A percentile compares a stretch with the other conserved stretches of the same genome.
These are phyloP conservation scores for Timema podura DNA, from an alignment of 2,888 invertebrate genomes.

Conservation along the genomic window DNA sequence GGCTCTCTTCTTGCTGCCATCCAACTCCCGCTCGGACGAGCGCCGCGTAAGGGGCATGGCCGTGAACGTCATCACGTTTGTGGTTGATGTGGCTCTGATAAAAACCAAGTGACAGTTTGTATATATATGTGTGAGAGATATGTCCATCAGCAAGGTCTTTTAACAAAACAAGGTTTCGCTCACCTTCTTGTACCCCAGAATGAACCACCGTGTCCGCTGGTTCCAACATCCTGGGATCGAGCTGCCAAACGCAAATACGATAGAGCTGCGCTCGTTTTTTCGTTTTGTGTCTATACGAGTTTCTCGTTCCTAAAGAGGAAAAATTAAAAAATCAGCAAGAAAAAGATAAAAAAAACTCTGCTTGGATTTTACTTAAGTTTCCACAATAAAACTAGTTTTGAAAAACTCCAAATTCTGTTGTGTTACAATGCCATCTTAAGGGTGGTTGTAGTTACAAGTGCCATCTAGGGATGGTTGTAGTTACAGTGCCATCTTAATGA, in stretches of 20 bases:
- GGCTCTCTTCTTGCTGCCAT: conserved; percentile 71
- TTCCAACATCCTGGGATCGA: conserved; percentile 84
- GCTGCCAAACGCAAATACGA: conserved; percentile 85
- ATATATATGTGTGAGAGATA: background rate
- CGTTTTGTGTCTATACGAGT: conserved; percentile 75
- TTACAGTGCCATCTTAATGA: too few species aligned
- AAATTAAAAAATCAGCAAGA: too few species aligned
- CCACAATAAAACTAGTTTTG: too few species aligned
- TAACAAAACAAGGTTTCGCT: conserved; percentile 24
- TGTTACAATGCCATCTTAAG: too few species aligned
- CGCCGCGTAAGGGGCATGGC: conserved; percentile 71
- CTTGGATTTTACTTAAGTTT: too few species aligned
- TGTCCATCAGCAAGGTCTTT: background rate
- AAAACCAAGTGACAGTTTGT: conserved; percentile 25
- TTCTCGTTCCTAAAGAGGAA: conserved; percentile 59
- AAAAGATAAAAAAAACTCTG: too few species aligned
- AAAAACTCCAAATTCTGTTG: too few species aligned
- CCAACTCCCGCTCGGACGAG: conserved; percentile 79
- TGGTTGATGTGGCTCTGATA: conserved; percentile 79
- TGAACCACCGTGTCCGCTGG: conserved; percentile 71
- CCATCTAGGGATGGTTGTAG: too few species aligned
- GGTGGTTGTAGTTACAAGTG: too few species aligned
- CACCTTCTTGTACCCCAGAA: conserved; percentile 83
- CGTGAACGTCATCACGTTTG: conserved; percentile 72
- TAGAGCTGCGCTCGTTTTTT: conserved; percentile 68